Evolutionary conservation across 1,140 invertebrate species (phyloP).

Genomic region (Oppia nitens): DNA sequence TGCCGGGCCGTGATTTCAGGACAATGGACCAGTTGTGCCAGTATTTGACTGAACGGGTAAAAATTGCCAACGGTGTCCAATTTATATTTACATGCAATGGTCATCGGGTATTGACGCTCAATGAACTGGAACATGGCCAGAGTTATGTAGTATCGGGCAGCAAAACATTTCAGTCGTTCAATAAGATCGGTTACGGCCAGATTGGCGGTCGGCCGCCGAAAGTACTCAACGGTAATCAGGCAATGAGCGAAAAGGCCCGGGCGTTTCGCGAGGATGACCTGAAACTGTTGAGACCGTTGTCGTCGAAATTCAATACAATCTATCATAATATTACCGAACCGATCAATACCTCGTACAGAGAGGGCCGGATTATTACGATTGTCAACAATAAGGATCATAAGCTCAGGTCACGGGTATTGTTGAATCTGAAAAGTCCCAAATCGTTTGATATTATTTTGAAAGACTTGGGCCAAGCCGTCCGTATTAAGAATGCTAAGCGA

Average conservation of each 20-base stretch:
- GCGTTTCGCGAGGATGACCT: slow-evolving; percentile 20
- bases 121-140: slow-evolving; percentile 71
- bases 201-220: slow-evolving; percentile 11
- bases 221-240: slow-evolving; percentile 6
- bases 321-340: background rate
- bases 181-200: slow-evolving; percentile 1
- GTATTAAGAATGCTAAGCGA: slow-evolving; percentile 65
- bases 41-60: slow-evolving; percentile 28
- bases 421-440: slow-evolving; percentile 77
- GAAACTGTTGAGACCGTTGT: slow-evolving; percentile 20
- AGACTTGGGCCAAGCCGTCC: slow-evolving; percentile 76
- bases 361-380: slow-evolving; percentile 65
- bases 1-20: slow-evolving; percentile 66
- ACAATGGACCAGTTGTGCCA: slow-evolving; percentile 67
- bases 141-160: slow-evolving; percentile 78
- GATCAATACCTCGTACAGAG: slow-evolving; percentile 19
- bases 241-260: slow-evolving; percentile 3
- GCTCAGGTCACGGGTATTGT: slow-evolving; percentile 58
- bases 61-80: slow-evolving; percentile 27
- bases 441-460: slow-evolving; percentile 86
- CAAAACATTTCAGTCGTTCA: slow-evolving; percentile 73
- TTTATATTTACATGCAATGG: slow-evolving; percentile 83
- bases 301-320: slow-evolving; percentile 16
- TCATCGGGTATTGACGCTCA: slow-evolving; percentile 56
- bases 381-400: slow-evolving; percentile 76